Percentiles rank a stretch among this genome's conserved stretches.
Conservation (phyloP, 2,113 vertebrate species). For the Eonycteris spelaea region DNA sequence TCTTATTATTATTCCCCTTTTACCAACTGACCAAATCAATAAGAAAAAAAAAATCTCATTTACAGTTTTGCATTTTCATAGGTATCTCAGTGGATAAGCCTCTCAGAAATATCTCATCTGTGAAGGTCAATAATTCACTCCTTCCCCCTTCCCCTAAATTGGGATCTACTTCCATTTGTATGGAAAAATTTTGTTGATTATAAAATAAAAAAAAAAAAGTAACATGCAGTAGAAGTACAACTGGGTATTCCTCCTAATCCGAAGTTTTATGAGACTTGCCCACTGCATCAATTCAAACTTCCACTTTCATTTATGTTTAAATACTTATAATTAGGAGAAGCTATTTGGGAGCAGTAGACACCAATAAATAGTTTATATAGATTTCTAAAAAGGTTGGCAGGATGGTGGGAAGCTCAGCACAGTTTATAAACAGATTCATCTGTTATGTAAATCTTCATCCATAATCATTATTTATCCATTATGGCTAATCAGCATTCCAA, state of each 20-base stretch:
- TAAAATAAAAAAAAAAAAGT: constrained; percentile 41
- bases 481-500: constrained; percentile 59
- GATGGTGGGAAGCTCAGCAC: neutral
- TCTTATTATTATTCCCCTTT: constrained; percentile 84
- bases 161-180: neutral
- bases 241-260: constrained; percentile 32
- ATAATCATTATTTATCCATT: constrained; percentile 64
- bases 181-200: constrained; percentile 34
- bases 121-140: constrained; percentile 35
- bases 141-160: neutral
- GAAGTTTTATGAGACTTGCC: constrained; percentile 57
- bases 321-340: constrained; percentile 57
- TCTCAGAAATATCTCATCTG: constrained; percentile 24
- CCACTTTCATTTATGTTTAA: constrained; percentile 64
- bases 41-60: constrained; percentile 64
- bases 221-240: neutral
- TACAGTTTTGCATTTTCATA: constrained; percentile 76
- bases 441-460: constrained; percentile 56
- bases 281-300: constrained; percentile 49
- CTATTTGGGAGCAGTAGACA: constrained; percentile 49
- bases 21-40: constrained; percentile 81
- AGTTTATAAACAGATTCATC: constrained; percentile 62
- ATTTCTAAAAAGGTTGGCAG: constrained; percentile 60
- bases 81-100: constrained; percentile 19
- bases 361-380: constrained; percentile 35